Base-by-base conservation (phyloP, 2,113 vertebrate species). In the Aptenodytes forsteri region DNA sequence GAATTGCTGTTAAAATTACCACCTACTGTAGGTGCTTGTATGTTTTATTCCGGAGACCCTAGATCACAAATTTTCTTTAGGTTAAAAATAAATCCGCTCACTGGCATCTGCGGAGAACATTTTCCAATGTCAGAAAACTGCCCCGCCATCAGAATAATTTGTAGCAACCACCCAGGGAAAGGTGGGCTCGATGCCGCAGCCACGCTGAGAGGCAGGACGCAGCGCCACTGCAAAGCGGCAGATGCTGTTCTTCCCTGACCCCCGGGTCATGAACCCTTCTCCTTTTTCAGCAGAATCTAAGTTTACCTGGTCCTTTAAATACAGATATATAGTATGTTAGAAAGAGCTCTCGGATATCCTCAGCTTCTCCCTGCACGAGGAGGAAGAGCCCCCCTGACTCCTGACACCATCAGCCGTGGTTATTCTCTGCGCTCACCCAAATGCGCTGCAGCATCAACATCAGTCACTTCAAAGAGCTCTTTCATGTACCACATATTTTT, bases 381-480 rank as follows among this genome's bases (percentile, higher is more conserved):
- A 76, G 65, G 80, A 95, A 85, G 85, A 94, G 77, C 42, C 59
- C 47, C 67, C 69, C 46, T 75, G 76, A 30, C 64, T 93, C 77
- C 88, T 59, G 55, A 93, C 83, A 75, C 86, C 10, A 0, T 44
- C 72, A 89, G 67, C 67, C 17, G 2, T n/a, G 59, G 82, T 89
- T 89, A 78, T 96, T 94, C 75, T 81, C 90, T 67, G 81, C 0
- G 2, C 90, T 95, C 44, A 2, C 85, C 91, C 83, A 96, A 97
- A 97, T 83, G 91, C 3, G 4, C 62, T 83, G 93, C 94, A 92
- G 93, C 94, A 75, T 94, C 89, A 96, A 58, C 96, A 97, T 92
- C 89, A 96, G 86, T 94, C 77, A 97, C 97, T 97, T 97, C 97
- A 97, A 98, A 98, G 96, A 78, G 64, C 83, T 93, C 96, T 98